Evolutionary conservation across 1,140 invertebrate species (phyloP).

Genomic region (Drosophila mauritiana): DNA sequence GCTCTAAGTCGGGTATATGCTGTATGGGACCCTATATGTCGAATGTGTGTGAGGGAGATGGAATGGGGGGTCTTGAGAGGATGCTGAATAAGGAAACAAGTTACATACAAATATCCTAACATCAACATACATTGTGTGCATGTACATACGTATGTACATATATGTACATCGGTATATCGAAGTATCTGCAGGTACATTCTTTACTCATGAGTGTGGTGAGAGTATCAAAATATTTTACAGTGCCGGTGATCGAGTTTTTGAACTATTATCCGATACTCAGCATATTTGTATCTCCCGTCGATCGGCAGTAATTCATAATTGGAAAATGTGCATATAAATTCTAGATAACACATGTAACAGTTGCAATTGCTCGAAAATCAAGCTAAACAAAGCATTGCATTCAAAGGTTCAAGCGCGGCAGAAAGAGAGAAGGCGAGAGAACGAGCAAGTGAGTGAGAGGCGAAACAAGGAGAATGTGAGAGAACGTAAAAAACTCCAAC

Average conservation of each 20-base stretch:
- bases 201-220: neutral
- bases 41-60: conserved; percentile 20
- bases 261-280: neutral
- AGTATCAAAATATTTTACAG: conserved; percentile 7
- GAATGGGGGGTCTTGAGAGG: conserved; percentile 37
- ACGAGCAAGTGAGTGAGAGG: conserved; percentile 26
- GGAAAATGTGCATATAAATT: conserved; percentile 68
- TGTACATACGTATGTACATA: conserved; percentile 4
- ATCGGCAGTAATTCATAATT: conserved; percentile 48
- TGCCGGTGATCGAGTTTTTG: conserved; percentile 31
- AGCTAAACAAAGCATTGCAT: conserved; percentile 75
- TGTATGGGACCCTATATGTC: conserved; percentile 1
- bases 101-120: conserved; percentile 11
- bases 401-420: conserved; percentile 54
- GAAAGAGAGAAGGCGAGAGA: conserved; percentile 26
- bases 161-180: neutral
- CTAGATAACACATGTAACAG: conserved; percentile 74
- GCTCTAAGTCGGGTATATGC: conserved; percentile 14
- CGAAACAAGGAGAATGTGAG: conserved; percentile 57
- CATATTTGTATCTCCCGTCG: neutral
- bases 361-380: conserved; percentile 64
- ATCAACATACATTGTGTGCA: conserved; percentile 11
- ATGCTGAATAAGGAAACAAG: conserved; percentile 41
- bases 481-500: conserved; percentile 75
- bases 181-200: conserved; percentile 18